phyloP scores from a whole-genome alignment of 1,140 invertebrate genomes.

The Polypedilum vanderplanki region DNA sequence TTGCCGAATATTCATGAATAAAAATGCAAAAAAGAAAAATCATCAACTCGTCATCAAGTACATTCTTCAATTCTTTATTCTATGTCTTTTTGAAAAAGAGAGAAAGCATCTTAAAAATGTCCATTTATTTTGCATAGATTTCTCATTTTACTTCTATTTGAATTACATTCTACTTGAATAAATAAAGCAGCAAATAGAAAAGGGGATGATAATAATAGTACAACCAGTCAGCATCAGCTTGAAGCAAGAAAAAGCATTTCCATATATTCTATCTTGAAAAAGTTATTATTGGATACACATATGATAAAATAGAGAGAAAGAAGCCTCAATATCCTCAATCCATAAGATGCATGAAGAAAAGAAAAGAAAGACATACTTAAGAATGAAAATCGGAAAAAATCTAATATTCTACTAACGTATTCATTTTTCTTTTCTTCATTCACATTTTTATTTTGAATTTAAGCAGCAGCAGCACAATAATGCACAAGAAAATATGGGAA shows the following conservation, averaged over 20 bases:
- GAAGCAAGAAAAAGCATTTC: background rate
- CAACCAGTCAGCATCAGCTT: background rate
- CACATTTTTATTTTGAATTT: no score
- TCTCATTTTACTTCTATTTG: conserved; percentile 12
- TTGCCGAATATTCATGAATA: no score
- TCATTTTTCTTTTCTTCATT: background rate
- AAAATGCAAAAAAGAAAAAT: background rate
- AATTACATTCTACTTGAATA: background rate
- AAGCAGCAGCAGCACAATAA: no score
- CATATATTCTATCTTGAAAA: background rate
- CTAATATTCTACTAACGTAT: conserved; percentile 8
- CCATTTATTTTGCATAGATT: conserved; percentile 19
- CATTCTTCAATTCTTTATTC: background rate
- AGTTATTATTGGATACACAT: background rate
- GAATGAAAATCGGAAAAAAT: background rate
- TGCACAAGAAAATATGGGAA: no score
- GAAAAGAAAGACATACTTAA: no score
- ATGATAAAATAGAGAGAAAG: no score
- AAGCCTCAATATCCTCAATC: no score
- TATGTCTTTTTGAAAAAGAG: background rate
- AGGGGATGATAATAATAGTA: no score
- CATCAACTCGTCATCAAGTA: background rate
- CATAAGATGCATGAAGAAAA: background rate
- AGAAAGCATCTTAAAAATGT: background rate
- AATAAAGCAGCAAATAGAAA: no score